Conservation (phyloP, 2,888 invertebrate genomes). For the Lepidocyrtinus sp. region DNA sequence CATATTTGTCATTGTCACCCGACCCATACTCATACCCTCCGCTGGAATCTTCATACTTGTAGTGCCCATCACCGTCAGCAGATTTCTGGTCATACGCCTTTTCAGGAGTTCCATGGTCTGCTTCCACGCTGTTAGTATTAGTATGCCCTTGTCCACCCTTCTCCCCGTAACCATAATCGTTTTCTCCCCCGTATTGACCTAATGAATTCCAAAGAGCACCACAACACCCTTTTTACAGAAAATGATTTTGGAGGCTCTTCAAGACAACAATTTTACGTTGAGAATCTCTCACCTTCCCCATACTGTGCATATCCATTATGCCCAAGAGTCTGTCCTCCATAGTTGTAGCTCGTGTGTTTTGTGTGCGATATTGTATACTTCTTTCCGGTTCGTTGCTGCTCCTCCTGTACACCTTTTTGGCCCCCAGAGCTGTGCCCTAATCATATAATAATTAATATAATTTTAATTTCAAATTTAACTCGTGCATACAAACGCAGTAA, state of each 20-base stretch:
- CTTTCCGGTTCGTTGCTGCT: conserved; percentile 20
- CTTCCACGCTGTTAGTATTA: too few species aligned
- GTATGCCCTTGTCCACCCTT: conserved; percentile 25
- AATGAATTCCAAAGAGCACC: conserved; percentile 47
- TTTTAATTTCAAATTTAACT: background rate
- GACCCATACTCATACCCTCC: too few species aligned
- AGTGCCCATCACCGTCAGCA: too few species aligned
- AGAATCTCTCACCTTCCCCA: conserved; percentile 54
- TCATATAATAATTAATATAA: background rate
- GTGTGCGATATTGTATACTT: conserved; percentile 33
- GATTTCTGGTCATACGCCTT: too few species aligned
- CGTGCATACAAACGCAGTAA: too few species aligned
- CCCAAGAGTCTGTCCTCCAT: too few species aligned
- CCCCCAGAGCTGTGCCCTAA: background rate
- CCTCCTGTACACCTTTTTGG: conserved; percentile 19
- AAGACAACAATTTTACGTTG: too few species aligned
- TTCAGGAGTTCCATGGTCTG: too few species aligned
- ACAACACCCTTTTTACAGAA: conserved; percentile 40
- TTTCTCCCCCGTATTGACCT: conserved; percentile 14
- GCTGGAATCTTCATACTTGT: too few species aligned
- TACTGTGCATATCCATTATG: conserved; percentile 55
- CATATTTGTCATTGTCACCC: too few species aligned
- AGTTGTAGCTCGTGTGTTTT: conserved; percentile 30
- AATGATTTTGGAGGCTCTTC: conserved; percentile 20
- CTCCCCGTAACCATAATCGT: conserved; percentile 24